Evolutionary conservation across 2,888 invertebrate genomes (phyloP).

Genomic region (Athrips mouffetella): DNA sequence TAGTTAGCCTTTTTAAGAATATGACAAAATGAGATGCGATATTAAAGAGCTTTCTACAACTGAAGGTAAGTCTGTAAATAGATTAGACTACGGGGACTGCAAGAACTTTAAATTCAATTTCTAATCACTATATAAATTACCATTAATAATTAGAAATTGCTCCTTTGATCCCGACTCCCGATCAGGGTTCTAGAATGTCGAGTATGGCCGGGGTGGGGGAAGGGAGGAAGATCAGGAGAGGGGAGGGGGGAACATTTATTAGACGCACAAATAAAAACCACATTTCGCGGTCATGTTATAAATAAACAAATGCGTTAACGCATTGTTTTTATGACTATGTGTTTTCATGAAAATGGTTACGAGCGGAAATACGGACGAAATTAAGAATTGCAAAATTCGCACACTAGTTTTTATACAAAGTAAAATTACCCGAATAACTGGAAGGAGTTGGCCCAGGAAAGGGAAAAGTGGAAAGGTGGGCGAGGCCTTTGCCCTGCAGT

Average conservation of each 20-base stretch:
- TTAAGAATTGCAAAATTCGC: too few species aligned
- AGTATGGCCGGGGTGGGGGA: neutral
- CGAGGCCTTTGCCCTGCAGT: too few species aligned
- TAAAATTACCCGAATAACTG: too few species aligned
- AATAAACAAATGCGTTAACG: conserved; percentile 12
- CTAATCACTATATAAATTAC: neutral
- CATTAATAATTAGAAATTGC: neutral
- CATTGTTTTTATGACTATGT: neutral
- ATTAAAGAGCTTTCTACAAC: too few species aligned
- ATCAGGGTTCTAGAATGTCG: conserved; percentile 8
- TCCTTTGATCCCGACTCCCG: neutral
- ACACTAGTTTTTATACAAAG: too few species aligned
- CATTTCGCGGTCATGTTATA: conserved; percentile 2
- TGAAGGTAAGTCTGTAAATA: too few species aligned
- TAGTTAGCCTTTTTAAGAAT: too few species aligned
- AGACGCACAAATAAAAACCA: conserved; percentile 11
- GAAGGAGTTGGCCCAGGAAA: too few species aligned
- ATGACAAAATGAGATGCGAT: too few species aligned
- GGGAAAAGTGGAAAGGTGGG: too few species aligned
- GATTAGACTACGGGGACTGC: too few species aligned
- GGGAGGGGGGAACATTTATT: conserved; percentile 9
- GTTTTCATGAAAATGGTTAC: neutral
- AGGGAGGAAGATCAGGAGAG: conserved; percentile 1
- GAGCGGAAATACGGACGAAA: neutral
- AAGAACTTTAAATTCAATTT: too few species aligned